These are phyloP conservation scores for Montipora foliosa DNA, from an alignment of 64 coral and sea anemone genomes.

Conservation along the genomic window DNA sequence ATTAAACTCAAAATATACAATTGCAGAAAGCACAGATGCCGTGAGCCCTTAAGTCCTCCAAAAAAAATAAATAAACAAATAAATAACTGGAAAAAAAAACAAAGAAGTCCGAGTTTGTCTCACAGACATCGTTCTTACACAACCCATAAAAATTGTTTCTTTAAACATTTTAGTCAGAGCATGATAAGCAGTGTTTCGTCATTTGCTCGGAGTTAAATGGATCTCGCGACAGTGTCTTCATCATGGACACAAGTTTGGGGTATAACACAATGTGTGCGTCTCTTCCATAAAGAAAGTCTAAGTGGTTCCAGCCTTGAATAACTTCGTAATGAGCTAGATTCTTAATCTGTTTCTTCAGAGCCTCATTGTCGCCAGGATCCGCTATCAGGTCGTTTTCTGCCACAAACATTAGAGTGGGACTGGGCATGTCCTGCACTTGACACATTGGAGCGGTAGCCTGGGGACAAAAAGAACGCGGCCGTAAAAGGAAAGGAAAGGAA, in stretches of 20 bases:
- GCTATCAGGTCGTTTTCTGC: conserved; percentile 76
- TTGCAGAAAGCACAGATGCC: too few species aligned
- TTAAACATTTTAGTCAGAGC: too few species aligned
- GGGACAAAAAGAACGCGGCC: neutral
- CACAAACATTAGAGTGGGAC: conserved; percentile 78
- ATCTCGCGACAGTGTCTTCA: too few species aligned
- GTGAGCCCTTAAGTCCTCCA: too few species aligned
- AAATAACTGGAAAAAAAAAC: too few species aligned
- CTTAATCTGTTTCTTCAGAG: conserved; percentile 58
- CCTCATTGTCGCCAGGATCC: conserved; percentile 70
- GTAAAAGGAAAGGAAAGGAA: neutral
- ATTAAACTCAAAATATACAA: too few species aligned
- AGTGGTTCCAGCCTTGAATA: conserved; percentile 82
- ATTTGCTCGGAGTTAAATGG: too few species aligned
- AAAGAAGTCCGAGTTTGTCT: too few species aligned
- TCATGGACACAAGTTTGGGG: conserved; percentile 48
- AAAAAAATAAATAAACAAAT: too few species aligned
- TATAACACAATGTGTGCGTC: conserved; percentile 77
- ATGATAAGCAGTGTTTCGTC: too few species aligned
- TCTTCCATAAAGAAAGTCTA: conserved; percentile 84
- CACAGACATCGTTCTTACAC: too few species aligned
- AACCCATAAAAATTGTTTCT: too few species aligned
- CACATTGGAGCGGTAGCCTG: conserved; percentile 72
- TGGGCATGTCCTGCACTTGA: conserved; percentile 79
- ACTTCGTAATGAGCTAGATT: conserved; percentile 80